Base-by-base conservation (phyloP, 2,888 invertebrate species). In the Gibbula magus region DNA sequence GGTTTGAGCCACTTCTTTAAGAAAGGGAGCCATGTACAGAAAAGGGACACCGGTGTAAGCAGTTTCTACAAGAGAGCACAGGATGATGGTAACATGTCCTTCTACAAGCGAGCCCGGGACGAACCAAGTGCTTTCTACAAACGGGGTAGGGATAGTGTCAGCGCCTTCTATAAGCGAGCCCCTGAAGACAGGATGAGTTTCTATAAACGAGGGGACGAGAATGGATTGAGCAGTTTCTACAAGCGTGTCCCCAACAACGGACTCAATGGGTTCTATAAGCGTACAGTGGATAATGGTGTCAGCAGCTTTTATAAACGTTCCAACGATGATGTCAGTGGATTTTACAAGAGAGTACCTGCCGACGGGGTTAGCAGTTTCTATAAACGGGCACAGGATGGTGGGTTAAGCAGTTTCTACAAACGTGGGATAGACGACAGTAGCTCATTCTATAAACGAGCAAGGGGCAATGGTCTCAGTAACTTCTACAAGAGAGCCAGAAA, bases 301-400 rank as follows among this genome's bases (percentile, higher is more conserved):
- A 29, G 52, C 25, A 75, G 29, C 29, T 75, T 75, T 53, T 81
- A 81, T 70, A 81, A 81, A 39, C 22, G 81, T 18, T 54, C 45
- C 7, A 66, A 18, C 8, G 70, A 51, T 25, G 78, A 74, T 13
- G 29, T 78, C 25, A 70, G 54, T n/a, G 61, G 78, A 10, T 81
- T 81, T 76, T 81, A 81, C 75, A 81, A 81, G 35, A 61, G 81
- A 39, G 39, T 75, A 39, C 52, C 35, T n/a, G 45, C 32, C 10
- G 70, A 70, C 32, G 53, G 52, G 25, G 52, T 78, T 16, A 67
- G 67, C 66, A 52, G 70, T 29, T 78, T 78, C 70, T 78, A 78
- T 35, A 73, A 78, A 52, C 56, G 77, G 18, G n/a, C 56, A 25
- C 39, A 13, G 7, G 75, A 16, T 18, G 45, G 16, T 10, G 25